These are phyloP conservation scores for Enhydra lutris DNA, from an alignment of 2,113 vertebrate species.

Conservation along the genomic window DNA sequence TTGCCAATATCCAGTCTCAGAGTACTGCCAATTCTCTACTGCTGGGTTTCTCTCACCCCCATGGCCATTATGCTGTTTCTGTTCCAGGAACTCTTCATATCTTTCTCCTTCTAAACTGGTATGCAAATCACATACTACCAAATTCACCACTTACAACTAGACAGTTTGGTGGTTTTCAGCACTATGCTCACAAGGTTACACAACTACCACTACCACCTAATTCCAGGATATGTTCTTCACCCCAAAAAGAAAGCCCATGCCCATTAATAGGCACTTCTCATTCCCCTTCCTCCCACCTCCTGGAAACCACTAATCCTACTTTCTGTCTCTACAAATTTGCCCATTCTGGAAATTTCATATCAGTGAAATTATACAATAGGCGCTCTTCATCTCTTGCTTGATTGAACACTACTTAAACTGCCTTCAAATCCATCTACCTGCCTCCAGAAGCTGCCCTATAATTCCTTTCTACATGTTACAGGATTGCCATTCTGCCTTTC, in stretches of 20 bases:
- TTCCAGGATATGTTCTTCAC: neutral
- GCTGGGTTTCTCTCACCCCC: neutral
- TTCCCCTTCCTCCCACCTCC: neutral
- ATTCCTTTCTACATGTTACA: neutral
- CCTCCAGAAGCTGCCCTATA: neutral
- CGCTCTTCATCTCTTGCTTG: neutral
- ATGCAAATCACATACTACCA: neutral
- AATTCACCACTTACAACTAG: neutral
- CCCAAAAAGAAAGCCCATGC: neutral
- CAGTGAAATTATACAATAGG: neutral
- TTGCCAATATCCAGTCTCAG: neutral
- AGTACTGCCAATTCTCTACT: neutral
- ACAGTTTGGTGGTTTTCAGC: neutral
- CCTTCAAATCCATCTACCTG: neutral
- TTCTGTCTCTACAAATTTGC: neutral
- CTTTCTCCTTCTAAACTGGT: neutral
- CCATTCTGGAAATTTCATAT: neutral
- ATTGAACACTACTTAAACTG: neutral
- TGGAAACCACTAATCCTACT: neutral
- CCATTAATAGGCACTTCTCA: neutral
- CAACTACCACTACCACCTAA: neutral
- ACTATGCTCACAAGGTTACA: neutral
- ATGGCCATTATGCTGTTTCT: neutral
- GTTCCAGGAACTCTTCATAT: neutral
- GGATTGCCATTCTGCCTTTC: neutral